phyloP scores from a whole-genome alignment of 2,888 invertebrate genomes.

The Acronicta leporina region DNA sequence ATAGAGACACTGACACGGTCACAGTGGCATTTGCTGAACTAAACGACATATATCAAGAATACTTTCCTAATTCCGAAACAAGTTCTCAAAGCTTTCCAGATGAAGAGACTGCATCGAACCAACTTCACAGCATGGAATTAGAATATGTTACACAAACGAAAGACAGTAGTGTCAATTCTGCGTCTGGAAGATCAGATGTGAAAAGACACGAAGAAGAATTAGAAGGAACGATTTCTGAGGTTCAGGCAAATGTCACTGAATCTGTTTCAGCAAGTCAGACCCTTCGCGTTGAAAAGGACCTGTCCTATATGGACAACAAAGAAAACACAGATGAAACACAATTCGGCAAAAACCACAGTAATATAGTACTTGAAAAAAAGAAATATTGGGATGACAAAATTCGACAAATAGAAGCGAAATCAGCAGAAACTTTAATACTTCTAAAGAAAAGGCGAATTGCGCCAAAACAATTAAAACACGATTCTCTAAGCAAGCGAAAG shows the following conservation, averaged over 20 bases:
- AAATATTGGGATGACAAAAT: conserved; percentile 87
- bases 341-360: conserved; percentile 72
- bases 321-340: conserved; percentile 63
- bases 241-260: conserved; percentile 88
- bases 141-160: conserved; percentile 64
- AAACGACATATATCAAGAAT: conserved; percentile 78
- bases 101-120: conserved; percentile 55
- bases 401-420: conserved; percentile 79
- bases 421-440: conserved; percentile 71
- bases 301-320: conserved; percentile 34
- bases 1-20: conserved; percentile 75
- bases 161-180: conserved; percentile 82
- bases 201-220: conserved; percentile 78
- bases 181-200: conserved; percentile 87
- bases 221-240: conserved; percentile 88
- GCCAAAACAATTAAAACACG: conserved; percentile 76
- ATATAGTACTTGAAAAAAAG: conserved; percentile 84
- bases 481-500: conserved; percentile 82
- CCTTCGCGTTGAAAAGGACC: conserved; percentile 71
- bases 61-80: conserved; percentile 73
- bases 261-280: conserved; percentile 86
- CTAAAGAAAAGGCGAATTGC: conserved; percentile 74
- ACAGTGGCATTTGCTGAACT: conserved; percentile 85
- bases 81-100: conserved; percentile 58
- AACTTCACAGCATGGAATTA: conserved; percentile 55